phyloP scores from a whole-genome alignment of 2,797 vertebrate species.

The Enteromius paludinosus region DNA sequence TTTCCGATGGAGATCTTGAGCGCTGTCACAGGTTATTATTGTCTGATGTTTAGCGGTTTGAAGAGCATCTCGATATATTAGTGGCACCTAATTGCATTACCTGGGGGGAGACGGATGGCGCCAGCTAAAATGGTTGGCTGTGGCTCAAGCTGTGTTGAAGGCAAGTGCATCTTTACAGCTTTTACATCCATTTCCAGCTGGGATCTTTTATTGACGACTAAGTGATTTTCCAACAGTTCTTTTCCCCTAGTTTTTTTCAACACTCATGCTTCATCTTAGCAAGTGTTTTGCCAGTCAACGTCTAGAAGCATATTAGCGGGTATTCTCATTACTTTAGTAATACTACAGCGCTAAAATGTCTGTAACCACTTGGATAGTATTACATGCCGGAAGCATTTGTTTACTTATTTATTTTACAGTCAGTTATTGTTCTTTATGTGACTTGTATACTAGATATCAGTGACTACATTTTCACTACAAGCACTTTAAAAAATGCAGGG shows the following conservation, averaged over 20 bases:
- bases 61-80: slow-evolving; percentile 87
- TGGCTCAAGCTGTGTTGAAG: slow-evolving; percentile 79
- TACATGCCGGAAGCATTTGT: slow-evolving; percentile 1
- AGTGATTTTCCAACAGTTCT: slow-evolving; percentile 84
- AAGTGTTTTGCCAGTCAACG: slow-evolving; percentile 39
- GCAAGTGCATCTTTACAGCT: slow-evolving; percentile 84
- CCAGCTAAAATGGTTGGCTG: slow-evolving; percentile 82
- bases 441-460: not conserved
- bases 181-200: slow-evolving; percentile 81
- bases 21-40: slow-evolving; percentile 84
- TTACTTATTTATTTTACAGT: slow-evolving; percentile 11
- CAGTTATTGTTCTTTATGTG: not conserved
- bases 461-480: not conserved
- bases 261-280: slow-evolving; percentile 49
- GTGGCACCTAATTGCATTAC: slow-evolving; percentile 88
- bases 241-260: slow-evolving; percentile 69
- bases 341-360: slow-evolving; percentile 22
- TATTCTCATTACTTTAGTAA: slow-evolving; percentile 29
- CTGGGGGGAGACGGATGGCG: slow-evolving; percentile 86
- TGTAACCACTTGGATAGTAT: slow-evolving; percentile 20
- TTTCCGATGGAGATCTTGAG: slow-evolving; percentile 56
- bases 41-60: slow-evolving; percentile 82
- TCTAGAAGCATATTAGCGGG: slow-evolving; percentile 45
- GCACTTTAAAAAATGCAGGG: too few species aligned
- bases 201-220: slow-evolving; percentile 81